Percentiles rank a stretch among this genome's conserved stretches.
These are phyloP conservation scores for Doryteuthis pealeii DNA, from an alignment of 1,140 invertebrate species.

Conservation along the genomic window DNA sequence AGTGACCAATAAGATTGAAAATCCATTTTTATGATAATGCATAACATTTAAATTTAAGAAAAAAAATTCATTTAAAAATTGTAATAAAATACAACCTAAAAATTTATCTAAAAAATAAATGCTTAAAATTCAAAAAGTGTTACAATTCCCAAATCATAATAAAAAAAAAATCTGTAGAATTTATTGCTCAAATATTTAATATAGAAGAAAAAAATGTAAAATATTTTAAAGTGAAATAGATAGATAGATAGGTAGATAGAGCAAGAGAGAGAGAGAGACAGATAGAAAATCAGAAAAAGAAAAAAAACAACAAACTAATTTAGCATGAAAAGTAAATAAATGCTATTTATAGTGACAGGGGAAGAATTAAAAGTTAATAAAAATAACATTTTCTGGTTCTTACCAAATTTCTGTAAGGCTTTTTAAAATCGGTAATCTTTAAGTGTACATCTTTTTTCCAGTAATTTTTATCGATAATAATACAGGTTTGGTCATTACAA, in stretches of 20 bases:
- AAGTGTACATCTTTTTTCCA: constrained; percentile 2
- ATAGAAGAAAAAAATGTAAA: neutral
- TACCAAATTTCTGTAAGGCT: neutral
- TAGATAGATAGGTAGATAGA: neutral
- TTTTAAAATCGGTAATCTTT: too few relatives aligned
- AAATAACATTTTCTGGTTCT: neutral
- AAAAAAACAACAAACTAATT: neutral
- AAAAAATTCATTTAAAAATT: too few relatives aligned
- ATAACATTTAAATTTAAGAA: too few relatives aligned
- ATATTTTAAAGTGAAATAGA: neutral
- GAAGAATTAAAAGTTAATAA: neutral
- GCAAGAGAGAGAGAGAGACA: neutral
- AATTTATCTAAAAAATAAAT: too few relatives aligned
- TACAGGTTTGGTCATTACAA: neutral
- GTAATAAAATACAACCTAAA: too few relatives aligned
- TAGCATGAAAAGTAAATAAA: neutral
- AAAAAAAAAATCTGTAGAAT: too few relatives aligned
- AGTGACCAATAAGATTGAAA: too few relatives aligned
- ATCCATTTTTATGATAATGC: too few relatives aligned
- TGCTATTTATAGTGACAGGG: neutral
- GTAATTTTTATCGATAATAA: constrained; percentile 16
- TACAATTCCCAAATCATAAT: too few relatives aligned
- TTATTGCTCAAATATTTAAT: too few relatives aligned
- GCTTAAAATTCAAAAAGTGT: too few relatives aligned
- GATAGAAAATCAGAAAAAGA: neutral